Conservation (phyloP, 2,797 vertebrate genomes). For the Ambastaia sidthimunki region DNA sequence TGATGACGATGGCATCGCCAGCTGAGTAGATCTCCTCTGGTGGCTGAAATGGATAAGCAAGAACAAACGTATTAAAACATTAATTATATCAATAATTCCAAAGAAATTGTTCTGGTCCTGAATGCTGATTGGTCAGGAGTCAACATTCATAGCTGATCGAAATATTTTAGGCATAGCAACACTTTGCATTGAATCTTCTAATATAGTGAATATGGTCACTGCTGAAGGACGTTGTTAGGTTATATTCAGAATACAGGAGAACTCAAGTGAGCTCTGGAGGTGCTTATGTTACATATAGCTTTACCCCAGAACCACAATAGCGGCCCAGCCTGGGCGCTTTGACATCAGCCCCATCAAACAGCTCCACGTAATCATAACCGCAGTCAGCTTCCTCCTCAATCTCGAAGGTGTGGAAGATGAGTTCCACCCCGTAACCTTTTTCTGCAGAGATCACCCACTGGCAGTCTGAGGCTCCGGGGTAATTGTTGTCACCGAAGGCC, state of each 20-base stretch:
- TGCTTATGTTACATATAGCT: background rate
- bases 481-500: conserved; percentile 97
- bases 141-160: background rate
- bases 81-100: too few relatives aligned
- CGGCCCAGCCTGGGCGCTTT: conserved; percentile 92
- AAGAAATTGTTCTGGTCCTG: background rate
- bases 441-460: conserved; percentile 95
- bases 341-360: conserved; percentile 91
- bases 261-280: too few relatives aligned
- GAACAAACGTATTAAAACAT: background rate
- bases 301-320: conserved; percentile 96
- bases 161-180: too few relatives aligned
- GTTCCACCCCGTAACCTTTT: conserved; percentile 94
- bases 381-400: conserved; percentile 97
- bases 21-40: conserved; percentile 97
- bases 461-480: conserved; percentile 91
- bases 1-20: conserved; percentile 94
- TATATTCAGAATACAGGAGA: too few relatives aligned
- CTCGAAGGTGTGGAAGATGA: conserved; percentile 98
- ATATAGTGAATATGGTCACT: too few relatives aligned
- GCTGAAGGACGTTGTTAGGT: too few relatives aligned
- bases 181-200: too few relatives aligned
- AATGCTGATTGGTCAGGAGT: background rate
- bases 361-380: conserved; percentile 97
- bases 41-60: conserved; percentile 76